Base-by-base conservation (phyloP, 2,888 invertebrate species). In the Heteromyza rotundicornis region DNA sequence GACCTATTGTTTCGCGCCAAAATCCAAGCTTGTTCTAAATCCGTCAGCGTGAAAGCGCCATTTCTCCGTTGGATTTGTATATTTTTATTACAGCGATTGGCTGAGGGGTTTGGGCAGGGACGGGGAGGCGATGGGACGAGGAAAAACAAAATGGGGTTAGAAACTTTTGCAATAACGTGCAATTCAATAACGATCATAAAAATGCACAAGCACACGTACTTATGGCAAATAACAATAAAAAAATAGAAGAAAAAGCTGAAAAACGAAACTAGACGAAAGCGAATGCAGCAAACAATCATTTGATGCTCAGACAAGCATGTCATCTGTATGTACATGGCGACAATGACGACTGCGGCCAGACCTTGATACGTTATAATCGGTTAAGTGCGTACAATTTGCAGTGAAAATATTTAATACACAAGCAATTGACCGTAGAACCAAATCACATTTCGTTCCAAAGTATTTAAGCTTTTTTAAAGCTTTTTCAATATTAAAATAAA, bases 121-220 rank as follows among this genome's bases (percentile, higher is more conserved):
- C 16, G 2, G n/a, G n/a, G n/a, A n/a, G n/a, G n/a, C n/a, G n/a
- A n/a, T n/a, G n/a, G n/a, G n/a, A n/a, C n/a, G n/a, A n/a, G n/a
- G n/a, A n/a, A n/a, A n/a, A n/a, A n/a, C n/a, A n/a, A 27, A 27
- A 27, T 27, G 27, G 27, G n/a, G 54, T 54, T 54, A 54, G 36
- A 7, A 54, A 54, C 20, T 54, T 54, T 54, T 36, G 54, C 20
- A 40, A 54, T 54, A 54, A 54, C n/a, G n/a, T 19, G 54, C 36
- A 54, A 36, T 35, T 35, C 54, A 36, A 54, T 20, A 35, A 20
- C 19, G 36, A 54, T 14, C 14, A 54, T 36, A 54, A 7, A 19
- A 53, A 53, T 36, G 36, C 19, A 54, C 22, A 36, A 1, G 27
- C 14, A 27, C 20, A 5, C 20, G 16, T 8, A 27, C 24, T 23